Base-by-base conservation (phyloP, 2,888 invertebrate genomes). In the Trichacis sp. region DNA sequence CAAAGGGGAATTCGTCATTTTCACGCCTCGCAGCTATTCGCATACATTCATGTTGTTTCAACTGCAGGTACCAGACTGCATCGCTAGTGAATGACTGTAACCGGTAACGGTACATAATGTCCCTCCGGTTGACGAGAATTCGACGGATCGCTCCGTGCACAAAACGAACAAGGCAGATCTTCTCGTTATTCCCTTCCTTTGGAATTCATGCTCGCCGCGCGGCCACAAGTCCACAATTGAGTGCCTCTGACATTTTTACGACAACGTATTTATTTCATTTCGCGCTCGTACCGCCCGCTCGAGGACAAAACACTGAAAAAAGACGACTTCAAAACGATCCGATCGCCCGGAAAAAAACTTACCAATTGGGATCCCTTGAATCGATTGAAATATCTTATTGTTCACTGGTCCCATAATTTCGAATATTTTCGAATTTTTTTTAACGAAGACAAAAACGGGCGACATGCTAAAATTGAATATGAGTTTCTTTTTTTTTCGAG, bases 91-190 rank as follows among this genome's bases (percentile, higher is more conserved):
- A 30, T 30, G 48, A 48, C 48, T 42, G 17, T 57, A 57, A 57
- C 57, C 48, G 29, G 17, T 57, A 57, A 57, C 57, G 50, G 57
- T 57, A 57, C 45, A 20, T 51, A 45, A 17, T 50, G 50, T 56
- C 24, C 43, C 49, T 15, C 30, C 17, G 30, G 49, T 57, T 57
- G 46, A 50, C 50, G 42, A 45, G 45, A 57, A 57, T 57, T 57
- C 57, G 57, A 57, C 50, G 45, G 57, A 57, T 57, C 50, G 57
- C 49, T 49, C 49, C 49, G 57, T 57, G 50, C 43, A 24, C 45
- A 30, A 57, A 57, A 38, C 42, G 42, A 38, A 19, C 47, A 42
- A 47, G 47, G n/a, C 29, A 2, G n/a, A 4, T 12, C 33, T 33
- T 20, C 48, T 48, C n/a, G 30, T 48, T 48, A 14, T 15, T 33